Conservation (phyloP, 2,888 invertebrate species). For the Heteromurus nitidus region DNA sequence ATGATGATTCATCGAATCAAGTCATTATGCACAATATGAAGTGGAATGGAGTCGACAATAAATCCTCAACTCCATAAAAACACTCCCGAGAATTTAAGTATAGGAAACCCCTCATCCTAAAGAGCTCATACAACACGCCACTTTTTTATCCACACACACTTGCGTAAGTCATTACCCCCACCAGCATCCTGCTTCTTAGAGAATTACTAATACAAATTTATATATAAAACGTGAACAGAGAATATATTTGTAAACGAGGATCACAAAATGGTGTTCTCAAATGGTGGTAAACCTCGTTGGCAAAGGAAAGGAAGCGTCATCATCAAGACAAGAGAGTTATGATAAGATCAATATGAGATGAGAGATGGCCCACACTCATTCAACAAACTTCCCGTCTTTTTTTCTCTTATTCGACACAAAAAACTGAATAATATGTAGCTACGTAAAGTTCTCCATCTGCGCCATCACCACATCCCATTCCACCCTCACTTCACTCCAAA, state of each 20-base stretch:
- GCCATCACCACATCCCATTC: constrained; percentile 12
- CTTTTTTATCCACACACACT: constrained; percentile 22
- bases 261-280: too few relatives aligned
- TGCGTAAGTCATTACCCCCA: constrained; percentile 48
- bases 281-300: too few relatives aligned
- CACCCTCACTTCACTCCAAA: constrained; percentile 42
- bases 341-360: constrained; percentile 49
- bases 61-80: constrained; percentile 46
- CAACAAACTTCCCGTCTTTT: constrained; percentile 12
- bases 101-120: constrained; percentile 44
- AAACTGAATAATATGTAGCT: constrained; percentile 25
- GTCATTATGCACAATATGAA: constrained; percentile 48
- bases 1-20: constrained; percentile 54
- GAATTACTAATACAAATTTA: too few relatives aligned
- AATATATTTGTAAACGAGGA: too few relatives aligned
- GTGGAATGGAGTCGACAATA: constrained; percentile 25
- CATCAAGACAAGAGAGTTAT: constrained; percentile 15
- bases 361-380: constrained; percentile 46
- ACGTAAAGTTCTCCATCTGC: constrained; percentile 18
- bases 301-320: constrained; percentile 23
- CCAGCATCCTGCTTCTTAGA: too few relatives aligned
- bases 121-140: constrained; percentile 19
- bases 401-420: constrained; percentile 23
- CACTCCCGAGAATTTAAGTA: constrained; percentile 13
- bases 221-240: background rate